phyloP scores from a whole-genome alignment of 2,797 vertebrate species.

The Myotis planiceps region DNA sequence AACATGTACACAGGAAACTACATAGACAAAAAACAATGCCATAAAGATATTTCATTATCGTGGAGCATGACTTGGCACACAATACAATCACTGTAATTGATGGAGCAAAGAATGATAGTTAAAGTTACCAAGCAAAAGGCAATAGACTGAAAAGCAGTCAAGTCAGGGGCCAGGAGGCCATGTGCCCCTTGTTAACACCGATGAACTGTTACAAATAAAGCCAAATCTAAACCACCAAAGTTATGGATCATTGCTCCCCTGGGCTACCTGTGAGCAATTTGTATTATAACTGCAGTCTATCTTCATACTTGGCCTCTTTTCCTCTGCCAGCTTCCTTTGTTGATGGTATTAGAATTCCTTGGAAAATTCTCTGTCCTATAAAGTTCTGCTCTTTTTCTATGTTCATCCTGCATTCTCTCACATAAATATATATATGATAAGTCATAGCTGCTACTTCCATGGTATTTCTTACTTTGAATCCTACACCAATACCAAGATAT shows the following conservation, averaged over 20 bases:
- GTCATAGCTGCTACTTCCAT: background rate
- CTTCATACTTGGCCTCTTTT: background rate
- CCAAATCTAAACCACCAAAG: background rate
- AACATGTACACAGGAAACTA: background rate
- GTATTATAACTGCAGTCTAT: background rate
- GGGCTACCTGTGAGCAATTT: background rate
- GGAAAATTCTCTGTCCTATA: background rate
- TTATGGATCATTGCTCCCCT: background rate
- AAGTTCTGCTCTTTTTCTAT: background rate
- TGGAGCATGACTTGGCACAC: background rate
- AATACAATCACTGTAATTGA: background rate
- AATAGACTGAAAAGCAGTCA: constrained; percentile 9
- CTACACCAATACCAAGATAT: background rate
- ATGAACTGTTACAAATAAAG: background rate
- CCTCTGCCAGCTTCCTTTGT: background rate
- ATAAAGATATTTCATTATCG: background rate
- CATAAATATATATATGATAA: background rate
- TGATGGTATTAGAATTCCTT: background rate
- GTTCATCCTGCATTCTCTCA: background rate
- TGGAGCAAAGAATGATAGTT: background rate
- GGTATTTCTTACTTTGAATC: background rate
- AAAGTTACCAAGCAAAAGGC: constrained; percentile 31
- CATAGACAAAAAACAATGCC: background rate
- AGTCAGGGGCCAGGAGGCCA: background rate
- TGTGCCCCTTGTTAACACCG: background rate